Conservation (phyloP, 92 coral and sea anemone species). For the Bergia puertoricense region DNA sequence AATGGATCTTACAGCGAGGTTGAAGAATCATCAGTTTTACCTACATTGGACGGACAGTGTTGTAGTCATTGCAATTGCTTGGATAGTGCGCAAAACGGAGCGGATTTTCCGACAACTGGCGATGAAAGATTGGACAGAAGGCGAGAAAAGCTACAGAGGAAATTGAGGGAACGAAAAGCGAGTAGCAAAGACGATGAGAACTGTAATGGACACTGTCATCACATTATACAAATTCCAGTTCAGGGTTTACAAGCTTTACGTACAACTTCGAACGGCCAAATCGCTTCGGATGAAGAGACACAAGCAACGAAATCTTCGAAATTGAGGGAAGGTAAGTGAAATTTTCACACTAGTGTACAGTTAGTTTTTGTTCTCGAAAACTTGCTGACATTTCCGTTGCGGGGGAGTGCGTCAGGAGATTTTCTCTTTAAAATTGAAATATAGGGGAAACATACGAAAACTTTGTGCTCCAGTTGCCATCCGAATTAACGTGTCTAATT, state of each 20-base stretch:
- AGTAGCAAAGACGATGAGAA: conserved; percentile 76
- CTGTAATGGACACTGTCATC: conserved; percentile 85
- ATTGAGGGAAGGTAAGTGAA: conserved; percentile 9
- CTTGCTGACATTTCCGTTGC: conserved; percentile 33
- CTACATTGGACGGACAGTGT: conserved; percentile 62
- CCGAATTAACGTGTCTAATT: neutral
- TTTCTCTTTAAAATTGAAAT: neutral
- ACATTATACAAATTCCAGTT: conserved; percentile 77
- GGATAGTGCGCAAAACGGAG: conserved; percentile 61
- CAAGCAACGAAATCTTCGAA: conserved; percentile 5
- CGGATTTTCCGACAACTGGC: conserved; percentile 54
- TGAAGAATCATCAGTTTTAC: conserved; percentile 58
- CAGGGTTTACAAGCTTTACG: conserved; percentile 71
- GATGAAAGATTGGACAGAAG: conserved; percentile 84
- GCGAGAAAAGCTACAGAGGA: conserved; percentile 90
- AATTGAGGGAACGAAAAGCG: conserved; percentile 83
- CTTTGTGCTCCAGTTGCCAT: neutral
- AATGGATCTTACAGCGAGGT: conserved; percentile 71
- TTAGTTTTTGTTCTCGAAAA: neutral
- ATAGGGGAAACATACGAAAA: neutral
- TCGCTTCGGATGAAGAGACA: neutral
- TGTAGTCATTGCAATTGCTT: conserved; percentile 68
- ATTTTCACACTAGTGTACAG: neutral
- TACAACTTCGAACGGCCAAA: conserved; percentile 42
- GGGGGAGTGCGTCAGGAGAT: conserved; percentile 27